phyloP scores from a whole-genome alignment of 2,113 vertebrate species.

The Miniopterus natalensis region DNA sequence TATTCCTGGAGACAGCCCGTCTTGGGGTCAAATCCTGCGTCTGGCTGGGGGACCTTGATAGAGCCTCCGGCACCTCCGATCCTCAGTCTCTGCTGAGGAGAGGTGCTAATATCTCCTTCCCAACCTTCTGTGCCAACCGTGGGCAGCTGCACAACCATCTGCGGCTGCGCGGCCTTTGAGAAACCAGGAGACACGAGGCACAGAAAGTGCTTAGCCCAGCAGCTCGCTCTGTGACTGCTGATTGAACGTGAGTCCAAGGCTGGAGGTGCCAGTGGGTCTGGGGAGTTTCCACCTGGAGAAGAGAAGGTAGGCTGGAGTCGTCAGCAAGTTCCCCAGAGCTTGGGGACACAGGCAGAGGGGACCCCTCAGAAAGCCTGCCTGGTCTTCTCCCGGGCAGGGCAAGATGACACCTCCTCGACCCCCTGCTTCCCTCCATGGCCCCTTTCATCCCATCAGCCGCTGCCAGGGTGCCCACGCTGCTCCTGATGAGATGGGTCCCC shows the following conservation, averaged over 20 bases:
- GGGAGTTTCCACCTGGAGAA: not conserved
- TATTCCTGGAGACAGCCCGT: not conserved
- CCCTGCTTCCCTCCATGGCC: not conserved
- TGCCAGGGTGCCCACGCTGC: constrained; percentile 9
- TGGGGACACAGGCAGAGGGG: not conserved
- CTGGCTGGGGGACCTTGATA: not conserved
- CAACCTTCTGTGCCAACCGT: fast-evolving
- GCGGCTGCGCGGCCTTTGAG: fast-evolving
- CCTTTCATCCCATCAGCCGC: not conserved
- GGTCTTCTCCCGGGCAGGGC: not conserved
- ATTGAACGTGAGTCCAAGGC: not conserved
- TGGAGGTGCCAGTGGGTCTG: not conserved
- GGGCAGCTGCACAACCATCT: fast-evolving
- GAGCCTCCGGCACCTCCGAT: not conserved
- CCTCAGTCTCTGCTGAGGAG: not conserved
- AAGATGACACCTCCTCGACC: not conserved
- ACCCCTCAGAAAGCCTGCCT: not conserved
- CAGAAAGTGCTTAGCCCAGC: not conserved
- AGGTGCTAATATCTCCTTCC: too few species aligned
- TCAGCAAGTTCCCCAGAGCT: fast-evolving
- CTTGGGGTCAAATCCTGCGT: not conserved
- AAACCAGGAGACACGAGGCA: not conserved
- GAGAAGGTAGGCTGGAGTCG: fast-evolving
- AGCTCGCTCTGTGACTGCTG: not conserved
- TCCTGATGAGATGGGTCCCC: not conserved